Evolutionary conservation across 2,888 invertebrate species (phyloP).

Genomic region (Cecidostiba fungosa): DNA sequence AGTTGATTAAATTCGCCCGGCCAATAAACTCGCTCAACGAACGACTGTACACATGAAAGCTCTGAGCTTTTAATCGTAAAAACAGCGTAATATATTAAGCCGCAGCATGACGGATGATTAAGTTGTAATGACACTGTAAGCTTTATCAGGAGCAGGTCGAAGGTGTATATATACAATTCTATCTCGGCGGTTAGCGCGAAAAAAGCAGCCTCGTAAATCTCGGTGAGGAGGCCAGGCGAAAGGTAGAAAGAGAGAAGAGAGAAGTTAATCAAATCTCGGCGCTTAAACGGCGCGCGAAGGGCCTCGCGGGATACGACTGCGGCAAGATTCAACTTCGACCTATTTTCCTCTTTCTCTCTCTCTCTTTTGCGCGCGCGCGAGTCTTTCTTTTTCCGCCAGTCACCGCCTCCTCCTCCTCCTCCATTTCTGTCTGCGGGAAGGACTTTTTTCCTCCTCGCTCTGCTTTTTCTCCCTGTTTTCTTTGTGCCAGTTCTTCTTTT

Average conservation of each 20-base stretch:
- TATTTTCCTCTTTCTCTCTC: slow-evolving; percentile 16
- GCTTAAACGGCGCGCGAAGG: slow-evolving; percentile 41
- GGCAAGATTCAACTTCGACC: slow-evolving; percentile 47
- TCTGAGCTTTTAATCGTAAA: not conserved
- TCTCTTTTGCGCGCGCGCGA: not conserved
- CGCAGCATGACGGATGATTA: not conserved
- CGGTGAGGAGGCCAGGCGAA: not conserved
- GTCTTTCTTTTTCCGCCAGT: not conserved
- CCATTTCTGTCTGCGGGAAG: not conserved
- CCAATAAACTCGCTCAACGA: not conserved
- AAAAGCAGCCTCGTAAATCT: slow-evolving; percentile 50
- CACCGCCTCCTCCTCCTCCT: not conserved
- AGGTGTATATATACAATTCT: slow-evolving; percentile 20
- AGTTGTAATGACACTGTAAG: slow-evolving; percentile 23
- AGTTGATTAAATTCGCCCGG: not conserved
- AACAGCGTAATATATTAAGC: not conserved
- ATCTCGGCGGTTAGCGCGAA: slow-evolving; percentile 20
- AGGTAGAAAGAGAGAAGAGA: not conserved
- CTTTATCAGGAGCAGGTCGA: not conserved
- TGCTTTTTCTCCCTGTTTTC: not conserved
- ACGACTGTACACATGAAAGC: no score
- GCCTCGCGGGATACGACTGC: slow-evolving; percentile 37
- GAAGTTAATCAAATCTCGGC: slow-evolving; percentile 60
- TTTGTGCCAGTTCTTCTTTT: not conserved
- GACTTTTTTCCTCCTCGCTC: not conserved